These are phyloP conservation scores for Cataglyphis hispanica DNA, from an alignment of 1,140 invertebrate species.

Conservation along the genomic window DNA sequence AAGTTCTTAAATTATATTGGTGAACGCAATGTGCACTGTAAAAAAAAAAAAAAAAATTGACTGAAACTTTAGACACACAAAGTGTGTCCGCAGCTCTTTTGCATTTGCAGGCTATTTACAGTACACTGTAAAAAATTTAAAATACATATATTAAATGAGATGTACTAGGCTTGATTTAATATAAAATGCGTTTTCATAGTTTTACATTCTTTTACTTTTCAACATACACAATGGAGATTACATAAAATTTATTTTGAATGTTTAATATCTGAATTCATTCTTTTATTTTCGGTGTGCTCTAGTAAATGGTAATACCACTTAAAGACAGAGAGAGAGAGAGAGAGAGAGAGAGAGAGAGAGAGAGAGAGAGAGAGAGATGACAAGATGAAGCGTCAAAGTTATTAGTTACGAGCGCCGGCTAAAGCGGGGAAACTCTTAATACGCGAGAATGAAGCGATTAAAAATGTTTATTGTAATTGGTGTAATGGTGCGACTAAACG, in stretches of 20 bases:
- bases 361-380: conserved; percentile 3
- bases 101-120: no score
- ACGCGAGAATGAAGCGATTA: conserved; percentile 64
- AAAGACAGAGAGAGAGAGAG: conserved; percentile 7
- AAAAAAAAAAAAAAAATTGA: no score
- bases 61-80: no score
- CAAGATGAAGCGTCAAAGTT: neutral
- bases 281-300: neutral
- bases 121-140: no score
- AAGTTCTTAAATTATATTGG: neutral
- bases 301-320: neutral
- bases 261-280: neutral
- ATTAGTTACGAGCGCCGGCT: conserved; percentile 16
- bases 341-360: conserved; percentile 4
- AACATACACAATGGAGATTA: neutral
- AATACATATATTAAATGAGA: neutral
- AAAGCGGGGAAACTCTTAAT: conserved; percentile 17
- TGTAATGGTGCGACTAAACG: conserved; percentile 32
- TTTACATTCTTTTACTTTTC: neutral
- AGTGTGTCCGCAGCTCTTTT: no score
- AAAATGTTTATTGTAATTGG: conserved; percentile 53
- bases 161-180: neutral
- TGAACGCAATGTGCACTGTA: neutral
- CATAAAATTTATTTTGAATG: neutral
- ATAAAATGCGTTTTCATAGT: neutral